Evolutionary conservation across 2,888 invertebrate genomes (phyloP), one percentile per base, ranked within the genome.

Genomic region (Ariolimax columbianus): DNA sequence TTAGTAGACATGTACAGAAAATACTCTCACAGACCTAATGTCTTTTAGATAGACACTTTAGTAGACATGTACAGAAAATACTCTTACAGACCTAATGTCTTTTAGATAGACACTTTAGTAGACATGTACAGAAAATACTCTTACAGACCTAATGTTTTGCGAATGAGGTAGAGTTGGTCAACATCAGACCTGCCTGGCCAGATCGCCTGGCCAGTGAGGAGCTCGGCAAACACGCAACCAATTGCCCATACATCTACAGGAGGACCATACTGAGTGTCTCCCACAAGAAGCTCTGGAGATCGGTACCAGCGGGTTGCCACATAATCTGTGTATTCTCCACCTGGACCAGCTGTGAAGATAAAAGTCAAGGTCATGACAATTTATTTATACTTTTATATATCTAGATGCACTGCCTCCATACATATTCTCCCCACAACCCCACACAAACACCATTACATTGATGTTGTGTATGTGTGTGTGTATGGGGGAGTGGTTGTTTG

Each of bases 151-250:
- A 99, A 95, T 0, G 98, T 98, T 94, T 97, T 97, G 92, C 98
- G 95, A 93, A 99, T 99, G 91, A 99, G 96, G 95, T 98, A 99
- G 83, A 99, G 95, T 94, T 99, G 99, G 95, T 99, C 99, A 40
- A 99, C 97, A 94, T 99, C 99, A 55, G 99, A 99, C 94, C 98
- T 97, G 66, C 99, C 99, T 0, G 99, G 99, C 99, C 99, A 99
- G 59, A 94, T 87, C 1, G 94, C 92, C 87, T 93, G 92, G 30
- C 94, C 92, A 30, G 94, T 94, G 90, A 95, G 90, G 85, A 95
- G 91, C 90, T 95, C 95, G 23, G 95, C 95, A 88, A 95, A 94
- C 14, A 95, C 95, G 91, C 95, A 95, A 19, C 95, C 99, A 90
- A 99, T 97, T 80, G 99, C 99, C 99, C 99, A 99, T 7, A 99